Percentiles rank a stretch among this genome's conserved stretches.
phyloP scores from a whole-genome alignment of 2,113 vertebrate genomes.

The Vulpes vulpes region DNA sequence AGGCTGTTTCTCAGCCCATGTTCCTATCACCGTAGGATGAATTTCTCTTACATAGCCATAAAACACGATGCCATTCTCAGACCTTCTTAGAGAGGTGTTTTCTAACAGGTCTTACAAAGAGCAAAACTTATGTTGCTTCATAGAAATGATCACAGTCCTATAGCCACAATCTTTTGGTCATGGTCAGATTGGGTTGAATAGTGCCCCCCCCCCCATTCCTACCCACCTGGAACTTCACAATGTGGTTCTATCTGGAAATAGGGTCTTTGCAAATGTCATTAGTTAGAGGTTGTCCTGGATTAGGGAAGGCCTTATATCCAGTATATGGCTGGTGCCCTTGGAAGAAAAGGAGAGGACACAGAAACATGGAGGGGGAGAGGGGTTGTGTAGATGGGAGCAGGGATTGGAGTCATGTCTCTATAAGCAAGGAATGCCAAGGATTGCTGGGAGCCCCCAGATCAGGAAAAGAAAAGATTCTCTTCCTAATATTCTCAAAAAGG shows the following conservation, averaged over 20 bases:
- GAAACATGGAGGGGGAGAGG: neutral
- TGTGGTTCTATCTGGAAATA: neutral
- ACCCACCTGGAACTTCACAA: neutral
- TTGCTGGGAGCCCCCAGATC: no score
- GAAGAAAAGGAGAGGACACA: neutral
- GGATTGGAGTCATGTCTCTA: neutral
- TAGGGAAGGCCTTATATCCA: neutral
- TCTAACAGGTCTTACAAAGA: neutral
- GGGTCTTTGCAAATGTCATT: neutral
- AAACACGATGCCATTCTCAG: neutral
- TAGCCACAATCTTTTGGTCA: neutral
- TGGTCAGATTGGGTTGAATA: neutral
- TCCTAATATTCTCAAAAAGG: neutral
- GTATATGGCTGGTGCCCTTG: neutral
- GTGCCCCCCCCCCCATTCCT: neutral
- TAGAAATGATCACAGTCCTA: neutral
- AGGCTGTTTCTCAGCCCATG: neutral
- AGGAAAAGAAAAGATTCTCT: neutral
- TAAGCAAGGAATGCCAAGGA: neutral
- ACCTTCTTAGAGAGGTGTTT: neutral
- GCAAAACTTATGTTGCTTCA: neutral
- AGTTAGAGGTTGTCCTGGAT: neutral
- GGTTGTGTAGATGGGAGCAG: neutral
- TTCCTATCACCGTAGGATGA: neutral
- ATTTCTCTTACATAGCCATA: neutral